Conservation (phyloP, 2,113 vertebrate species). For the Nibea albiflora region DNA sequence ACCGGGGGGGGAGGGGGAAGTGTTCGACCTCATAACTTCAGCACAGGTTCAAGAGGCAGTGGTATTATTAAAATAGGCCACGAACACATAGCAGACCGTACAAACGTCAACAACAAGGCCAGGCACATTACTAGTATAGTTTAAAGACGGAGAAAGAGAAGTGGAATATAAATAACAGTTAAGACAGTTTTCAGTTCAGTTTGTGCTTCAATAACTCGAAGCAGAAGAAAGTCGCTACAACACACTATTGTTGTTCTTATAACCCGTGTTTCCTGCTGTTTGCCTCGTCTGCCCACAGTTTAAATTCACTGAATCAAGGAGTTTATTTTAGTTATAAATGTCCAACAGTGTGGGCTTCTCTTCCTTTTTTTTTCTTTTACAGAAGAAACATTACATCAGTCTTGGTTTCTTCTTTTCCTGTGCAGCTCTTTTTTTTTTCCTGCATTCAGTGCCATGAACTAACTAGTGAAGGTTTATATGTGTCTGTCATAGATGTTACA, state of each 20-base stretch:
- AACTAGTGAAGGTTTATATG: background rate
- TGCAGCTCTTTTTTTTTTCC: background rate
- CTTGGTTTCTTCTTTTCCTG: background rate
- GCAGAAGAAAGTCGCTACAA: background rate
- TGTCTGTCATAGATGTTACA: background rate
- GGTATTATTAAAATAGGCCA: background rate
- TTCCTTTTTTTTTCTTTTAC: background rate
- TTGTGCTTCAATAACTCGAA: background rate
- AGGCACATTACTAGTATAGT: background rate
- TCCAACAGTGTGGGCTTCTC: too few relatives aligned
- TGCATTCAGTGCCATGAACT: background rate
- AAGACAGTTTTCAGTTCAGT: background rate
- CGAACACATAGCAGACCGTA: background rate
- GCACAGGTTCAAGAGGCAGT: background rate
- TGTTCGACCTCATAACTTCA: background rate
- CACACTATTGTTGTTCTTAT: background rate
- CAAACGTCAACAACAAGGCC: background rate
- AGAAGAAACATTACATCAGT: too few relatives aligned
- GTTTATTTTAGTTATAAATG: background rate
- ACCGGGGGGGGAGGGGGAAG: background rate
- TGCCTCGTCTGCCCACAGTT: background rate
- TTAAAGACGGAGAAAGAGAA: background rate
- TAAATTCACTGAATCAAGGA: background rate
- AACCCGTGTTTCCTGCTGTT: background rate
- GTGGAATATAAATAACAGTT: background rate